Conservation (phyloP, 2,113 vertebrate species). For the Vulpes lagopus region DNA sequence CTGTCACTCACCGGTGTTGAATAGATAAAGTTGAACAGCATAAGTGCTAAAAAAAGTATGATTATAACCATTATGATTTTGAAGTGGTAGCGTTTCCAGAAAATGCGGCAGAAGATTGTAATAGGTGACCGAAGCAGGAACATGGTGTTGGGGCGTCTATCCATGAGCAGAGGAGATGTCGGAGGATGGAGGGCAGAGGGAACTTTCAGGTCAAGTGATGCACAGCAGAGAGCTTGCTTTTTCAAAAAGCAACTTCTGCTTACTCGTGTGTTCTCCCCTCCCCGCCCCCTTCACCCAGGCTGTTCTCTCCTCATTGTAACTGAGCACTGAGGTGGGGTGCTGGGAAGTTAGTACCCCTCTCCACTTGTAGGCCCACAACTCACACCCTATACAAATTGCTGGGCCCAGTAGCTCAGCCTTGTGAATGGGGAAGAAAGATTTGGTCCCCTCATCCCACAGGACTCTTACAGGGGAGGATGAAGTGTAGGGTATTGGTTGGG, state of each 20-base stretch:
- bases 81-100: constrained; percentile 82
- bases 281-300: not conserved
- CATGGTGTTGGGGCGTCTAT: constrained; percentile 75
- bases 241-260: not conserved
- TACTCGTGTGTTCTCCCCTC: not conserved
- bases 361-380: not conserved
- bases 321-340: not conserved
- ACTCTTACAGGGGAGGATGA: constrained; percentile 82
- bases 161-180: not conserved
- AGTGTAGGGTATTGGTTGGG: constrained; percentile 86
- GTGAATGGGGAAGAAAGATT: not conserved
- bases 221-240: not conserved
- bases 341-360: not conserved
- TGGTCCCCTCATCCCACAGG: not conserved
- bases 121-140: constrained; percentile 78
- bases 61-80: not conserved
- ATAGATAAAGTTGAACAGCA: constrained; percentile 84
- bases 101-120: not conserved
- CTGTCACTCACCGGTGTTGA: constrained; percentile 82
- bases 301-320: not conserved
- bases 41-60: not conserved
- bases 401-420: not conserved
- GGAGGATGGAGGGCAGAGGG: not conserved
- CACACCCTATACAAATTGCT: not conserved
- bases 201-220: not conserved